Base-by-base conservation (phyloP, 2,888 invertebrate genomes). In the Tubulanus polymorphus region DNA sequence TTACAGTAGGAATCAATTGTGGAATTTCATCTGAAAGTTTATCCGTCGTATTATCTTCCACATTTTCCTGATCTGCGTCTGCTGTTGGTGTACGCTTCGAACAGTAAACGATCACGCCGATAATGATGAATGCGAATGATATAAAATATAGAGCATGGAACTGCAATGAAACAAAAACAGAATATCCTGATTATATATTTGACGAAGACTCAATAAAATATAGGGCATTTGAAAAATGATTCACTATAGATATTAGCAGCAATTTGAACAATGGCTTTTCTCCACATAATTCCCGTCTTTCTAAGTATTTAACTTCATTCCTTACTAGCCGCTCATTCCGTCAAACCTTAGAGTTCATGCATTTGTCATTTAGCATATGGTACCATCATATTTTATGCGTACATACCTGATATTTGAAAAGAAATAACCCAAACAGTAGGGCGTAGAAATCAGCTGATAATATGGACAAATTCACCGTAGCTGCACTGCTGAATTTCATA, bases 371-470 rank as follows among this genome's bases (percentile, higher is more conserved):
- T n/a, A n/a, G n/a, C n/a, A n/a, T n/a, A n/a, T n/a, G n/a, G n/a
- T 12, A 52, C 41, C 15, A 48, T 48, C 45, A 15, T 2, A 27
- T 3, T 20, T 2, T 23, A 32, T 29, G 48, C 35, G 47, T 49
- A 62, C 70, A 78, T 74, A 90, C 90, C 85, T 88, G 86, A 77
- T 89, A 90, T 63, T 88, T 85, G 80, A 90, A 90, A 62, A 90
- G 83, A 68, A 87, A 84, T 79, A 91, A 86, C 63, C 91, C 91
- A 66, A 87, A 84, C 49, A 91, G 83, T 23, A 91, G 84, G 2
- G 90, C 88, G 77, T 91, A 92, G 78, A 90, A 91, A 79, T 91
- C 90, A 1, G 91, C 85, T 0, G 91, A 89, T 54, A 92, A 80
- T 57, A 91, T 85, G 10, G 90, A 88, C 63, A 92, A 80, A 78